Conservation (phyloP, 2,797 vertebrate genomes). For the Xenentodon cancila region DNA sequence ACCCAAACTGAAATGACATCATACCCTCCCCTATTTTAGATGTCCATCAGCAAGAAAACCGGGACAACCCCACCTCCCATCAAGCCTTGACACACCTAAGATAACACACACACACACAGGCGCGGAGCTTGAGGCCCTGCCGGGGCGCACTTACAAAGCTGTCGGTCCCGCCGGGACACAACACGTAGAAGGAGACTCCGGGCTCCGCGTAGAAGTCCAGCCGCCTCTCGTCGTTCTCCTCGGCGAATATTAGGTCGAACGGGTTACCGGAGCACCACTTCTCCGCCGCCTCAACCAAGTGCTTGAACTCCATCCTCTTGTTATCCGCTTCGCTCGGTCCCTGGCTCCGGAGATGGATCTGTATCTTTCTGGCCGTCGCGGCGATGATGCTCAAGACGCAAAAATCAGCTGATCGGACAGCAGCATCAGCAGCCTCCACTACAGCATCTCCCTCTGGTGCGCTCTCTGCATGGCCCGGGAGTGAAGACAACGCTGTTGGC, state of each 20-base stretch:
- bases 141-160: conserved; percentile 89
- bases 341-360: conserved; percentile 59
- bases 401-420: conserved; percentile 75
- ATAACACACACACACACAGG: conserved; percentile 15
- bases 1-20: conserved; percentile 67
- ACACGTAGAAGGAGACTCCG: conserved; percentile 95
- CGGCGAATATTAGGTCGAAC: conserved; percentile 95
- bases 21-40: conserved; percentile 24
- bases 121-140: conserved; percentile 37
- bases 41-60: conserved; percentile 45
- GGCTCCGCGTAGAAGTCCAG: conserved; percentile 98
- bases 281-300: conserved; percentile 95
- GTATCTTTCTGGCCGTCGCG: conserved; percentile 59
- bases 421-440: conserved; percentile 68
- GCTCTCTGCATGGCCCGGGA: conserved; percentile 66
- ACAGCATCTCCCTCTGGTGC: conserved; percentile 68
- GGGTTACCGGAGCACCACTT: conserved; percentile 96
- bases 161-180: conserved; percentile 93
- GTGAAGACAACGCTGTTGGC: conserved; percentile 47
- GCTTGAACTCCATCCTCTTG: conserved; percentile 93
- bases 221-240: conserved; percentile 93
- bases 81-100: conserved; percentile 46
- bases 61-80: conserved; percentile 43
- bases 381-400: conserved; percentile 78
- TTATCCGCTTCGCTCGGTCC: conserved; percentile 59